A percentile compares a stretch with the other conserved stretches of the same genome.
Conservation (phyloP, 2,888 invertebrate species). For the Dicranocentrus wangi region DNA sequence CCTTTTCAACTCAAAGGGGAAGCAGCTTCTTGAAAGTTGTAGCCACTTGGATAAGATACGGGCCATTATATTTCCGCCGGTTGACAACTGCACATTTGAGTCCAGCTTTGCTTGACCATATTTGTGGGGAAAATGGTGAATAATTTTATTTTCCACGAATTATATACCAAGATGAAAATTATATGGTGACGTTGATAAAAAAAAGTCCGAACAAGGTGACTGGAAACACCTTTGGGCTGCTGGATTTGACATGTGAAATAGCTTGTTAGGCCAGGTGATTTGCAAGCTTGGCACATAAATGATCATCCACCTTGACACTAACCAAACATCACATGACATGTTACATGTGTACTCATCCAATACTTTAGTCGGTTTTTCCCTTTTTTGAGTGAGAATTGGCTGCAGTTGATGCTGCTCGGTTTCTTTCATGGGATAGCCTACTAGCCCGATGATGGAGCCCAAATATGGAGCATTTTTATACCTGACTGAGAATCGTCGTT, state of each 20-base stretch:
- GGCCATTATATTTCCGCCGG: constrained; percentile 51
- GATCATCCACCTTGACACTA: constrained; percentile 58
- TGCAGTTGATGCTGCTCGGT: background rate
- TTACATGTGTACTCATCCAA: constrained; percentile 51
- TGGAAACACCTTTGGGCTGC: constrained; percentile 50
- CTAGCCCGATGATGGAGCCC: background rate
- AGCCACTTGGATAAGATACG: constrained; percentile 38
- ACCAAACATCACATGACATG: constrained; percentile 54
- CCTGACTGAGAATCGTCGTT: no score
- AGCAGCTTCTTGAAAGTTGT: background rate
- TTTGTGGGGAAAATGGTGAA: constrained; percentile 15
- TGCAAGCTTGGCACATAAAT: constrained; percentile 66
- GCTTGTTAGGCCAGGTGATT: constrained; percentile 60
- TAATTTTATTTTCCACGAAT: background rate
- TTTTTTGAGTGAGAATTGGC: constrained; percentile 22
- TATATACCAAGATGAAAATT: constrained; percentile 24
- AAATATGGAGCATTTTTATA: constrained; percentile 5
- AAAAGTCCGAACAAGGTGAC: constrained; percentile 54
- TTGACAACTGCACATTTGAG: constrained; percentile 19
- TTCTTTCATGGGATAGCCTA: constrained; percentile 1
- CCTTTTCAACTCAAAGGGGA: background rate
- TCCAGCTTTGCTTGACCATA: constrained; percentile 22
- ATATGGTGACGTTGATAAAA: constrained; percentile 33
- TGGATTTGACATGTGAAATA: constrained; percentile 54
- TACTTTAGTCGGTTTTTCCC: constrained; percentile 43